These are phyloP conservation scores for Platichthys stellatus DNA, from an alignment of 2,113 vertebrate species.

Conservation along the genomic window DNA sequence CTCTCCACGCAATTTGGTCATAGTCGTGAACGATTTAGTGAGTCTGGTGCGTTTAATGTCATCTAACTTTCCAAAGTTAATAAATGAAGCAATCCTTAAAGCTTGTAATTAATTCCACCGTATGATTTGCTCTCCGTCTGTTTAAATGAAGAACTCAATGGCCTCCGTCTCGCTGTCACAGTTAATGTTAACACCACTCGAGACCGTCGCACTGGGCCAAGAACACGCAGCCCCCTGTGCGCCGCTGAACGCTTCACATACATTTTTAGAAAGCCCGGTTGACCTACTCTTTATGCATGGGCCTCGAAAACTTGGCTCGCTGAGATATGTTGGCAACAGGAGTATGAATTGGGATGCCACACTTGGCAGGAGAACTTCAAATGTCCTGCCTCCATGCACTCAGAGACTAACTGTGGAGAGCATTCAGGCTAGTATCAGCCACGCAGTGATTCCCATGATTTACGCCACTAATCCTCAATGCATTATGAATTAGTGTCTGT, in stretches of 20 bases:
- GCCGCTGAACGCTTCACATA: constrained; percentile 27
- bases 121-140: constrained; percentile 47
- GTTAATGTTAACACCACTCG: constrained; percentile 36
- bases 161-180: constrained; percentile 43
- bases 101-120: constrained; percentile 64
- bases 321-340: constrained; percentile 28
- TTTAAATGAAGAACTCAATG: constrained; percentile 57
- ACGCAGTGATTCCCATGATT: too few species aligned
- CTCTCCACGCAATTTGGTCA: constrained; percentile 54
- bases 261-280: constrained; percentile 19
- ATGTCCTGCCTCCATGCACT: neutral
- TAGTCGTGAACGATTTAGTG: constrained; percentile 62
- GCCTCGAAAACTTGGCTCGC: constrained; percentile 45
- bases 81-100: constrained; percentile 66
- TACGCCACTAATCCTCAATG: too few species aligned
- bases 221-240: constrained; percentile 17
- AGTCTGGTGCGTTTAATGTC: constrained; percentile 63
- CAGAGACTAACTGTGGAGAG: neutral
- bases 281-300: constrained; percentile 24
- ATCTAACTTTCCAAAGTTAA: constrained; percentile 58
- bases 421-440: neutral
- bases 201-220: constrained; percentile 33
- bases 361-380: constrained; percentile 39
- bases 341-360: constrained; percentile 25
- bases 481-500: too few species aligned